Evolutionary conservation across 2,113 vertebrate genomes (phyloP).

Genomic region (Gobio gobio): DNA sequence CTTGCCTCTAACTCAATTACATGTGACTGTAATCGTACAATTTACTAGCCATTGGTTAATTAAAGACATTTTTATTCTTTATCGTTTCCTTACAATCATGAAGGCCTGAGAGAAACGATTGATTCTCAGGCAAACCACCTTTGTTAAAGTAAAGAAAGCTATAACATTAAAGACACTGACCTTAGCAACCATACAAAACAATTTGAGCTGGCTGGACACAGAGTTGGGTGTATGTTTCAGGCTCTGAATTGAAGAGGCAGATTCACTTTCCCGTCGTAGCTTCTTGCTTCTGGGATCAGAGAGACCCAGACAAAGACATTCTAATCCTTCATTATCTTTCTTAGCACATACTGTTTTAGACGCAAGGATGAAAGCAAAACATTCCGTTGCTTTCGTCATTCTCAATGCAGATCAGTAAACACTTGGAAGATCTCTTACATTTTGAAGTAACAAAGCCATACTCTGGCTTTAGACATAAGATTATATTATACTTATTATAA

Average conservation of each 20-base stretch:
- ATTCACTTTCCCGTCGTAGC: constrained; percentile 28
- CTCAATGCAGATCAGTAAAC: not conserved
- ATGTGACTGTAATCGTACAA: too few species aligned
- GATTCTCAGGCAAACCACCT: not conserved
- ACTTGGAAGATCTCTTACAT: not conserved
- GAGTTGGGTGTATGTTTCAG: constrained; percentile 5
- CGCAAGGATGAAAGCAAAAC: not conserved
- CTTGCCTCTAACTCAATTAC: too few species aligned
- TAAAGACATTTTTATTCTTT: too few species aligned
- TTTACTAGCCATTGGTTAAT: too few species aligned
- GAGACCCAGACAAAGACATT: constrained; percentile 20
- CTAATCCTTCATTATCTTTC: constrained; percentile 25
- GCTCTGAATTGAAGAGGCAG: constrained; percentile 19
- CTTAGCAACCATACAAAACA: not conserved
- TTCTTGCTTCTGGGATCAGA: not conserved
- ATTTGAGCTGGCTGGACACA: constrained; percentile 7
- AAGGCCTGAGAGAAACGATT: not conserved
- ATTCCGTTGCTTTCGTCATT: not conserved
- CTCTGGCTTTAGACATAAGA: not conserved
- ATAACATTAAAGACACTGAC: not conserved
- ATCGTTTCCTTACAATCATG: not conserved
- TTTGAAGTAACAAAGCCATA: not conserved
- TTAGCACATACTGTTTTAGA: not conserved
- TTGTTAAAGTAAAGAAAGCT: not conserved
- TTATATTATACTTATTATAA: too few species aligned